Percentiles rank a stretch among this genome's conserved stretches.
These are phyloP conservation scores for Rutpela maculata DNA, from an alignment of 2,888 invertebrate species.

Conservation along the genomic window DNA sequence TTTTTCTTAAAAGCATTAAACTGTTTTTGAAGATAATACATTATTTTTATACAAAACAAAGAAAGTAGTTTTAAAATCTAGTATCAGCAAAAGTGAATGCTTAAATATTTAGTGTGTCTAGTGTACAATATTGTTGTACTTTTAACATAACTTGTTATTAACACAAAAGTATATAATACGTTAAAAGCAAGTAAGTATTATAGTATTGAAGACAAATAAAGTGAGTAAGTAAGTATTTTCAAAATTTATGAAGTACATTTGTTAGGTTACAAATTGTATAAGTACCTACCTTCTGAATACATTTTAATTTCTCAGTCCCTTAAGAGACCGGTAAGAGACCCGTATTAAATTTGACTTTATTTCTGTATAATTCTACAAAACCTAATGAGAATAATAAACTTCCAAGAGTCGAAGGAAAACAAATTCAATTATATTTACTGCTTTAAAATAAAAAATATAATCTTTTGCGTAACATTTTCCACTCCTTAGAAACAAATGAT, in stretches of 20 bases:
- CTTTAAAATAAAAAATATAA: not conserved
- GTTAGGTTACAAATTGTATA: not conserved
- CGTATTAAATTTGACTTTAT: not conserved
- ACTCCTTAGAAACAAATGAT: not conserved
- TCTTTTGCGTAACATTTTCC: not conserved
- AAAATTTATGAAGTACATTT: not conserved
- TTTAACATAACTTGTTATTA: too few relatives aligned
- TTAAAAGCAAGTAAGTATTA: too few relatives aligned
- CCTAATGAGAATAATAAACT: not conserved
- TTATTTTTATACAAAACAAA: too few relatives aligned
- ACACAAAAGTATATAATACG: too few relatives aligned
- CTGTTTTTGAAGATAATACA: too few relatives aligned
- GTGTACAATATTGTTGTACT: too few relatives aligned
- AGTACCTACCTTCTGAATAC: not conserved
- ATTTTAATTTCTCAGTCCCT: not conserved
- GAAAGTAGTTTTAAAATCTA: too few relatives aligned
- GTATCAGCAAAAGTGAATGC: too few relatives aligned
- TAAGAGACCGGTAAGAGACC: not conserved
- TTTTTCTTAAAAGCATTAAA: too few relatives aligned
- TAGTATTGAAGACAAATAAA: too few relatives aligned
- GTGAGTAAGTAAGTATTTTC: too few relatives aligned
- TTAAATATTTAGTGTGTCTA: too few relatives aligned
- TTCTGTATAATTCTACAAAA: not conserved
- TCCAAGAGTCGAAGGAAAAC: not conserved
- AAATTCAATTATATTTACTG: not conserved